A percentile compares a stretch with the other conserved stretches of the same genome.
phyloP scores from a whole-genome alignment of 2,797 vertebrate species.

The Lemur catta region DNA sequence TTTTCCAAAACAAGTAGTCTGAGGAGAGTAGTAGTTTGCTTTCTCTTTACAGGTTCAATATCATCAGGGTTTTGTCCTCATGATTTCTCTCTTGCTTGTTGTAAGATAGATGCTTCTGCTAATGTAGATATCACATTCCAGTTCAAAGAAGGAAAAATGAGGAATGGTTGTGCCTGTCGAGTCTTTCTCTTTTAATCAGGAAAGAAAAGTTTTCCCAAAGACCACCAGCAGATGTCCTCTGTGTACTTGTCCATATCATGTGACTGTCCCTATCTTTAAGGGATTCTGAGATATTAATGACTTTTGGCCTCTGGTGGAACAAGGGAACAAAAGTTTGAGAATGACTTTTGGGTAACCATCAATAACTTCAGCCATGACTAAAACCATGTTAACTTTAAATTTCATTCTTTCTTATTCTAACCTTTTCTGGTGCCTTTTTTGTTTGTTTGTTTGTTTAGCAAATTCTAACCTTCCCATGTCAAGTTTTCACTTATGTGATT shows the following conservation, averaged over 20 bases:
- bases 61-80: background rate
- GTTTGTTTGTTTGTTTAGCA: background rate
- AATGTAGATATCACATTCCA: background rate
- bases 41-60: background rate
- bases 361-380: background rate
- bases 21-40: background rate
- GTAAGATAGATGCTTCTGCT: background rate
- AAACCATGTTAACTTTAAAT: background rate
- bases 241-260: background rate
- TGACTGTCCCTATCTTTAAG: background rate
- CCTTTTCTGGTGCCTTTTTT: background rate
- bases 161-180: background rate
- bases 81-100: background rate
- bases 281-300: background rate
- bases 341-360: background rate
- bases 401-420: background rate
- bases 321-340: background rate
- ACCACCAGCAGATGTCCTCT: background rate
- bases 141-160: background rate
- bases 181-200: constrained; percentile 2
- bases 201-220: background rate
- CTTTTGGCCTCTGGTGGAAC: background rate
- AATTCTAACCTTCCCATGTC: background rate
- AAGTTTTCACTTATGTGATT: background rate
- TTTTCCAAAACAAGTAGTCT: constrained; percentile 10